A percentile compares a stretch with the other conserved stretches of the same genome.
These are phyloP conservation scores for Rafetus swinhoei DNA, from an alignment of 2,113 vertebrate species.

Conservation along the genomic window DNA sequence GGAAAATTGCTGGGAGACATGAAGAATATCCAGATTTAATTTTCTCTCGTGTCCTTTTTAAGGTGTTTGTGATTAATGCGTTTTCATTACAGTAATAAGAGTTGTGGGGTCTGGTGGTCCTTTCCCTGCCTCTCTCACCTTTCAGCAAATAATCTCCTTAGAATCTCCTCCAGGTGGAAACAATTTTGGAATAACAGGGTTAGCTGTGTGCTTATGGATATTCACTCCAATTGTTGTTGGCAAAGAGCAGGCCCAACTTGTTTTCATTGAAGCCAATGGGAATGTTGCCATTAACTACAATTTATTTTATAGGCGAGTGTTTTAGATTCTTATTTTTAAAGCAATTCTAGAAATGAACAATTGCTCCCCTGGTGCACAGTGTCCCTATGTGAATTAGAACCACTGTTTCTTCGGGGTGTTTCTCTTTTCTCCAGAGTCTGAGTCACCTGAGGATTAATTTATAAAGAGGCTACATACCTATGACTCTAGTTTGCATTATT, in stretches of 20 bases:
- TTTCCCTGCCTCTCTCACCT: not conserved
- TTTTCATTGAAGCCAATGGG: not conserved
- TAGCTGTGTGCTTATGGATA: not conserved
- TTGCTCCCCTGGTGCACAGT: constrained; percentile 15
- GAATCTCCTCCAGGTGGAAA: not conserved
- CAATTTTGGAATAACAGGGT: not conserved
- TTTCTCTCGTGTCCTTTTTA: constrained; percentile 21
- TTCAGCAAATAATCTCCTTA: not conserved
- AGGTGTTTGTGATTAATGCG: constrained; percentile 22
- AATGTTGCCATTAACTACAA: not conserved
- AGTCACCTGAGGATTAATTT: constrained; percentile 1
- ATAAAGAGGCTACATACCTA: constrained; percentile 24
- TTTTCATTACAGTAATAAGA: constrained; percentile 16
- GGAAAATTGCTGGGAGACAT: constrained; percentile 51
- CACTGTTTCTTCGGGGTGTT: constrained; percentile 27
- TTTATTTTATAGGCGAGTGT: constrained; percentile 38
- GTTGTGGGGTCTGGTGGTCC: constrained; percentile 11
- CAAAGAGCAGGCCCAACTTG: not conserved
- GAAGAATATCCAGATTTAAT: constrained; percentile 60
- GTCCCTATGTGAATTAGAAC: constrained; percentile 13
- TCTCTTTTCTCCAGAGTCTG: constrained; percentile 11
- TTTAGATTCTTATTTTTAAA: constrained; percentile 40
- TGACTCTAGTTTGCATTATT: constrained; percentile 21
- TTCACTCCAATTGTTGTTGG: not conserved
- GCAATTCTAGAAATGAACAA: constrained; percentile 44